Conservation (phyloP, 1,140 invertebrate genomes). For the Wiebesia pumilae region DNA sequence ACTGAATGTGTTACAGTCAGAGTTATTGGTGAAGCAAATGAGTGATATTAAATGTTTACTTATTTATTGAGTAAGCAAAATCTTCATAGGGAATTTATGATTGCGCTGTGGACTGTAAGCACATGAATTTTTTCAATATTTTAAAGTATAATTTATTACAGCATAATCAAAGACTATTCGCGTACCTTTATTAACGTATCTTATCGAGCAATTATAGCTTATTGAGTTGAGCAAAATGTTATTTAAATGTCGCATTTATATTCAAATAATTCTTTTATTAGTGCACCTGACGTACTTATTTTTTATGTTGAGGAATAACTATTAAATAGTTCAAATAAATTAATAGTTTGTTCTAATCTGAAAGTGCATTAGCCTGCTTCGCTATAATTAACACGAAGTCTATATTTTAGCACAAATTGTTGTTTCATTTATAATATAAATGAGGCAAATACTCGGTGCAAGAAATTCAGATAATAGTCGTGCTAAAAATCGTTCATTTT, state of each 20-base stretch:
- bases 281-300: too few relatives aligned
- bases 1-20: not conserved
- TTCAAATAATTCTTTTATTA: too few relatives aligned
- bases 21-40: not conserved
- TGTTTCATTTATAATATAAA: not conserved
- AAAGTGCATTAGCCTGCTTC: not conserved
- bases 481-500: too few relatives aligned
- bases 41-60: not conserved
- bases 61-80: not conserved
- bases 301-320: too few relatives aligned
- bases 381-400: not conserved
- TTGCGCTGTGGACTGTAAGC: not conserved
- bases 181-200: too few relatives aligned
- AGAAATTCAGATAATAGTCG: too few relatives aligned
- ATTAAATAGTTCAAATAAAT: too few relatives aligned
- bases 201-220: too few relatives aligned
- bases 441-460: not conserved
- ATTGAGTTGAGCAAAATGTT: too few relatives aligned
- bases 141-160: not conserved
- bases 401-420: not conserved
- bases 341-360: too few relatives aligned
- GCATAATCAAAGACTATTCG: too few relatives aligned
- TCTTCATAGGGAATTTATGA: not conserved
- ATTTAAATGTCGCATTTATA: too few relatives aligned
- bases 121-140: not conserved